Evolutionary conservation across 2,888 invertebrate genomes (phyloP).

Genomic region (Onthophagus sagittarius): DNA sequence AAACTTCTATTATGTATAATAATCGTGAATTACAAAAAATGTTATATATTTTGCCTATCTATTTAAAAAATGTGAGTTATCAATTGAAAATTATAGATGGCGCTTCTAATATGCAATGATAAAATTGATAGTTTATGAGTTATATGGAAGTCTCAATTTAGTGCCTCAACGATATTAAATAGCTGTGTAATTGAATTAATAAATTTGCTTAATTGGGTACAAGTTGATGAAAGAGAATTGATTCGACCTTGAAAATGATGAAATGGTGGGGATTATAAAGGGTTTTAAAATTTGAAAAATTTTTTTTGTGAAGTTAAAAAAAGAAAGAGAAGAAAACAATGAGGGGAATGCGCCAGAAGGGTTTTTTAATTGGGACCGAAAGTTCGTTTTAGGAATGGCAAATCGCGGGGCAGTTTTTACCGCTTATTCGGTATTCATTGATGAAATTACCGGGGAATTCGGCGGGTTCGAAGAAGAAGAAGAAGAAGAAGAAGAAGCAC

Average conservation of each 20-base stretch:
- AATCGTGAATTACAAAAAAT: too few species aligned
- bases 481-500: not conserved
- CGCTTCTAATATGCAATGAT: too few species aligned
- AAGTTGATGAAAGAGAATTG: too few species aligned
- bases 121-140: too few species aligned
- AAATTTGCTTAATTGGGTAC: too few species aligned
- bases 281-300: not conserved
- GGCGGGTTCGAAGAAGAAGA: not conserved
- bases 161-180: too few species aligned
- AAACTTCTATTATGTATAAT: too few species aligned
- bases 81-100: too few species aligned
- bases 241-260: not conserved
- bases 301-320: not conserved
- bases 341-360: not conserved
- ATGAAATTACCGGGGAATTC: not conserved
- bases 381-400: not conserved
- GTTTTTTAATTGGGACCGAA: not conserved
- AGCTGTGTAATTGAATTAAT: too few species aligned
- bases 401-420: not conserved
- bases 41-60: too few species aligned
- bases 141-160: too few species aligned
- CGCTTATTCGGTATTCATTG: not conserved
- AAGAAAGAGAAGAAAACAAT: not conserved
- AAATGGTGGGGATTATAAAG: not conserved
- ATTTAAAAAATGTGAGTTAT: too few species aligned